A percentile compares a stretch with the other conserved stretches of the same genome.
Evolutionary conservation across 92 coral and sea anemone genomes (phyloP).

Genomic region (Diadumene lineata): DNA sequence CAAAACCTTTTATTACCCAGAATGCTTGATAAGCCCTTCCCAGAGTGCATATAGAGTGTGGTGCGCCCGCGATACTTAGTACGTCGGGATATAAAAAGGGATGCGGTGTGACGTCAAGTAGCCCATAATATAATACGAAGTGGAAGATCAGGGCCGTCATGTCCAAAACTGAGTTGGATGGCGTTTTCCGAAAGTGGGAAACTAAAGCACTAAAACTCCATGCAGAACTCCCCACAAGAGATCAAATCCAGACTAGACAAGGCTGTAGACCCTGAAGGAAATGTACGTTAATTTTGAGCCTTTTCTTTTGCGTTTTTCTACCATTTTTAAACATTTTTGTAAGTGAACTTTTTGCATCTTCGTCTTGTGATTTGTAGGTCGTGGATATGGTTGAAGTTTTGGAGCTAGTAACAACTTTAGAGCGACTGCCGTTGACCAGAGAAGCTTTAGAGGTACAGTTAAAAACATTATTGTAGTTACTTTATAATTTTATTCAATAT

Average conservation of each 20-base stretch:
- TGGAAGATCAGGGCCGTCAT: constrained; percentile 90
- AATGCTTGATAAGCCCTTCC: background rate
- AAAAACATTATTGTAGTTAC: background rate
- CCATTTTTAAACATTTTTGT: constrained; percentile 39
- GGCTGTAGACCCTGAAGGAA: constrained; percentile 99
- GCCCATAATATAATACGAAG: constrained; percentile 92
- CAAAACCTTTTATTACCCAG: background rate
- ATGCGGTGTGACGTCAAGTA: constrained; percentile 98
- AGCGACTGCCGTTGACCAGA: constrained; percentile 92
- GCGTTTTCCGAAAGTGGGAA: constrained; percentile 84
- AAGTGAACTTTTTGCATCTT: constrained; percentile 30
- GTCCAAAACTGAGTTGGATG: constrained; percentile 99
- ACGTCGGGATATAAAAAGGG: constrained; percentile 55
- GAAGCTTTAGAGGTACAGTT: constrained; percentile 94
- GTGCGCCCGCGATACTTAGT: constrained; percentile 90
- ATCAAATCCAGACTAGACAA: constrained; percentile 99
- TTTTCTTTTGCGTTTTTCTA: constrained; percentile 2
- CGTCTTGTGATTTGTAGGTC: constrained; percentile 67
- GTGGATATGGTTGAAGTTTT: constrained; percentile 99
- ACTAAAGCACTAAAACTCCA: constrained; percentile 74
- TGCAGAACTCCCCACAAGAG: constrained; percentile 99
- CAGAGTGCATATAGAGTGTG: constrained; percentile 12
- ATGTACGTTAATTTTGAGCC: constrained; percentile 69
- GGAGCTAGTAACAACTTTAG: constrained; percentile 94
- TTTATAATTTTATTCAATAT: background rate